phyloP scores from a whole-genome alignment of 2,888 invertebrate genomes.

The Pycnomerus fuliginosus region DNA sequence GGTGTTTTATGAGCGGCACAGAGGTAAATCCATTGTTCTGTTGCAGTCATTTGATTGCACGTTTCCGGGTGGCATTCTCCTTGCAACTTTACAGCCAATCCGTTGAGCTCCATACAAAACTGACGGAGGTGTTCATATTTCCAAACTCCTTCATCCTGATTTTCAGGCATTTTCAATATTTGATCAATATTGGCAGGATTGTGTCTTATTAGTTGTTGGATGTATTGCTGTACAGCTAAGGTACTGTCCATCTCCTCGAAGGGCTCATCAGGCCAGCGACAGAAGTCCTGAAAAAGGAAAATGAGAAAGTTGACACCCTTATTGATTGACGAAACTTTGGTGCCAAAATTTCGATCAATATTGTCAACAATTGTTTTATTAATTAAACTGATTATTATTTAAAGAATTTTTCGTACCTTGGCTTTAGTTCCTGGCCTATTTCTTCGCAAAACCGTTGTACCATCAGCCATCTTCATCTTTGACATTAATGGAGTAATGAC shows the following conservation, averaged over 20 bases:
- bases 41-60: slow-evolving; percentile 99
- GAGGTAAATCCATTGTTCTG: slow-evolving; percentile 99
- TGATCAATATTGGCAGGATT: slow-evolving; percentile 92
- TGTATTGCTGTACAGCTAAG: slow-evolving; percentile 96
- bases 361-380: no score
- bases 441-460: slow-evolving; percentile 77
- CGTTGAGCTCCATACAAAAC: slow-evolving; percentile 99
- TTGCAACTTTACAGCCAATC: slow-evolving; percentile 94
- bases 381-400: not conserved
- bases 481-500: slow-evolving; percentile 30
- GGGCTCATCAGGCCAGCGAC: slow-evolving; percentile 96
- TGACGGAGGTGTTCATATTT: slow-evolving; percentile 98
- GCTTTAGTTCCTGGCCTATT: slow-evolving; percentile 91
- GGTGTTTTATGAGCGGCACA: slow-evolving; percentile 99
- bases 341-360: no score
- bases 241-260: slow-evolving; percentile 99
- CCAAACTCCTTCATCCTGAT: slow-evolving; percentile 99
- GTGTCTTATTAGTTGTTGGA: slow-evolving; percentile 93
- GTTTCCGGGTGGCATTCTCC: slow-evolving; percentile 95
- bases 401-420: slow-evolving; percentile 59
- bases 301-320: no score
- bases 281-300: slow-evolving; percentile 74
- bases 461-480: slow-evolving; percentile 83
- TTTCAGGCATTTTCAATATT: slow-evolving; percentile 94
- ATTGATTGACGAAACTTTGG: no score